Conservation (phyloP, 2,888 invertebrate species). For the Mythimna vitellina region DNA sequence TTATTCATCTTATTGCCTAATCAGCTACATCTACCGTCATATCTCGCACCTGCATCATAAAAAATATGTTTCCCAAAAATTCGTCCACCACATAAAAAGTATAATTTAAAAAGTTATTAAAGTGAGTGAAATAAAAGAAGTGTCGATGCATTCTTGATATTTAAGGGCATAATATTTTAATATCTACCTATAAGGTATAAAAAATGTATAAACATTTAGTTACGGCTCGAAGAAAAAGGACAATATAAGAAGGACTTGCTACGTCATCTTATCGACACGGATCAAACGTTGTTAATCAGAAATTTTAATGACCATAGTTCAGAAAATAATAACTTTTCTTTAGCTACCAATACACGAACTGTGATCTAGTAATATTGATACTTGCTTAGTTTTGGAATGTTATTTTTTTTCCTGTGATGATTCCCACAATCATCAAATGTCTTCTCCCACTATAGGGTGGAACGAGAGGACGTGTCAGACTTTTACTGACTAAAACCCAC, state of each 20-base stretch:
- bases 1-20: conserved; percentile 23
- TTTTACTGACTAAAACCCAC: no score
- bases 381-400: conserved; percentile 55
- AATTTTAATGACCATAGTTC: conserved; percentile 91
- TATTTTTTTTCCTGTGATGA: no score
- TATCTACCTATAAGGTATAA: conserved; percentile 78
- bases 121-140: conserved; percentile 70
- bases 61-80: conserved; percentile 50
- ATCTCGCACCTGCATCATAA: conserved; percentile 50
- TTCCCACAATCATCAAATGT: no score
- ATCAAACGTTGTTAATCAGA: conserved; percentile 90
- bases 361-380: conserved; percentile 73
- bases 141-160: conserved; percentile 77
- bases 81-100: conserved; percentile 48
- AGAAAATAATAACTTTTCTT: conserved; percentile 89
- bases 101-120: conserved; percentile 67
- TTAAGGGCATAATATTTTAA: conserved; percentile 83
- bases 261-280: conserved; percentile 89
- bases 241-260: conserved; percentile 82
- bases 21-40: conserved; percentile 26
- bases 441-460: no score
- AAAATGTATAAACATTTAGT: conserved; percentile 87
- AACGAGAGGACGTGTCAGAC: no score
- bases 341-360: conserved; percentile 76
- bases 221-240: conserved; percentile 86